These are phyloP conservation scores for Zosterops japonicus DNA, from an alignment of 2,113 vertebrate species.

Conservation along the genomic window DNA sequence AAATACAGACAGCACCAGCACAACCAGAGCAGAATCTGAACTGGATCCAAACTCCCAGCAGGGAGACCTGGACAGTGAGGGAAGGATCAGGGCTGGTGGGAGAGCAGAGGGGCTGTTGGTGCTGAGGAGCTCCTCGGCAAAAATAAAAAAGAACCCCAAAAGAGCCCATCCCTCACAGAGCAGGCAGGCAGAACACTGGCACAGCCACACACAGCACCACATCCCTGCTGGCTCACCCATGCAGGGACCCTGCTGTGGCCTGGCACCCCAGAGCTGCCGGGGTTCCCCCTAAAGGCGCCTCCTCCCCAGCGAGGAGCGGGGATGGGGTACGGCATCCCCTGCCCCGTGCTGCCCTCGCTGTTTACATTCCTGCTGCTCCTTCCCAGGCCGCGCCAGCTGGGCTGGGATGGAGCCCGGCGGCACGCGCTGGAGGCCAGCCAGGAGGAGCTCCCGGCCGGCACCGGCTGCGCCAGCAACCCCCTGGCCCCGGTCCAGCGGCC, in stretches of 20 bases:
- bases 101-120: neutral
- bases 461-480: conserved; percentile 4
- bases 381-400: neutral
- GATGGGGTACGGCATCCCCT: neutral
- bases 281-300: neutral
- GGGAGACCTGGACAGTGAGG: neutral
- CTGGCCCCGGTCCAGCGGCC: conserved; percentile 50
- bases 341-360: neutral
- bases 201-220: rapidly evolving
- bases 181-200: neutral
- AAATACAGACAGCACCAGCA: rapidly evolving
- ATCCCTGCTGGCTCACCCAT: rapidly evolving
- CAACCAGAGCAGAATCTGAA: neutral
- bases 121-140: neutral
- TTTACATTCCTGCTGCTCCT: conserved; percentile 63
- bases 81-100: no score
- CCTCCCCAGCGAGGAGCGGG: rapidly evolving
- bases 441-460: conserved; percentile 38
- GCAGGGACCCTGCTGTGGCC: rapidly evolving
- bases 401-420: neutral
- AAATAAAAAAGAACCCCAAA: neutral
- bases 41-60: neutral
- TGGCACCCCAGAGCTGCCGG: neutral
- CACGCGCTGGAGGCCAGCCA: conserved; percentile 51
- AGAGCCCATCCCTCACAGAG: rapidly evolving